Conservation (phyloP, 1,140 invertebrate species). For the Metopolophium dirhodum region DNA sequence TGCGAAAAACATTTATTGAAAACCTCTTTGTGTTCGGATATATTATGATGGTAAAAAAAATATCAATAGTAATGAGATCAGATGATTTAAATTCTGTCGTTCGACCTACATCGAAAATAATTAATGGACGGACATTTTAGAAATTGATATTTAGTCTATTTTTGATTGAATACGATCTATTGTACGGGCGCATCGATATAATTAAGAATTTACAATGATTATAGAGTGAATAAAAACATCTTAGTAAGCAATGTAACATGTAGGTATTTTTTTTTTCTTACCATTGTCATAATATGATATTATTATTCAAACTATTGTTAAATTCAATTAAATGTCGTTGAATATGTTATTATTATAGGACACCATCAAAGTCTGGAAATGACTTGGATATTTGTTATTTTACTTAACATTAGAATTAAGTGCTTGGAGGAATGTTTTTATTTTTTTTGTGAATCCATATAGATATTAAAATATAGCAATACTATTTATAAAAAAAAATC, state of each 20-base stretch:
- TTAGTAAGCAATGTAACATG: not conserved
- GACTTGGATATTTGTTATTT: not conserved
- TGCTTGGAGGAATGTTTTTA: not conserved
- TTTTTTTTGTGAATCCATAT: not conserved
- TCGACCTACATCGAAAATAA: slow-evolving; percentile 20
- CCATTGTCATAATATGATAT: slow-evolving; percentile 9
- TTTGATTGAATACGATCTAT: slow-evolving; percentile 1
- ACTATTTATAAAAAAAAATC: not conserved
- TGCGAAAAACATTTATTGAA: not conserved
- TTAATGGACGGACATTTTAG: slow-evolving; percentile 18
- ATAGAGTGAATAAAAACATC: slow-evolving; percentile 14
- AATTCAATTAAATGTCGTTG: not conserved
- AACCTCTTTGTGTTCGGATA: not conserved
- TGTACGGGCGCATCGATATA: not conserved
- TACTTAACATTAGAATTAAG: not conserved
- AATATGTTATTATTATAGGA: not conserved
- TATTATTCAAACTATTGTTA: not conserved
- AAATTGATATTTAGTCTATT: slow-evolving; percentile 35
- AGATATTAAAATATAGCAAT: not conserved
- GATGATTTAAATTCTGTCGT: not conserved
- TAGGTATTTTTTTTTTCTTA: not conserved
- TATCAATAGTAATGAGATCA: not conserved
- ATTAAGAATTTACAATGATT: slow-evolving; percentile 43
- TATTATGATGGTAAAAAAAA: not conserved
- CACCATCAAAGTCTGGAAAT: not conserved